Evolutionary conservation across 2,888 invertebrate genomes (phyloP).

Genomic region (Netelia virgata): DNA sequence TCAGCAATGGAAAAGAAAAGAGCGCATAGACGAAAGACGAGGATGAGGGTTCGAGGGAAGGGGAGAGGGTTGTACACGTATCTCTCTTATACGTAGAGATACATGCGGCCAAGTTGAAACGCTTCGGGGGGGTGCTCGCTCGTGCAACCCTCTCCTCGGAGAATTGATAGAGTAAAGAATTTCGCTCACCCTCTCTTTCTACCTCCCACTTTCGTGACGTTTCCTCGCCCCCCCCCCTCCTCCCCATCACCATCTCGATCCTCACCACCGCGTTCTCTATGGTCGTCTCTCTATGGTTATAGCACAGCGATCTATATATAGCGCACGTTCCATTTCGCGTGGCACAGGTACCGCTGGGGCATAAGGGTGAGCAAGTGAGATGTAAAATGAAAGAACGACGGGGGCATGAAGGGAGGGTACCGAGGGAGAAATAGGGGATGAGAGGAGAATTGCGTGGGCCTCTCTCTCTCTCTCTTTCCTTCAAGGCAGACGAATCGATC

Average conservation of each 20-base stretch:
- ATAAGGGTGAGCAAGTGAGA: constrained; percentile 62
- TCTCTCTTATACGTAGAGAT: constrained; percentile 11
- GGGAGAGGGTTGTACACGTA: background rate
- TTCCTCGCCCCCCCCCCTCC: constrained; percentile 39
- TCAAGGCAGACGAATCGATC: constrained; percentile 80
- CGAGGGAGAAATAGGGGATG: constrained; percentile 35
- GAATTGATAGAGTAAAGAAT: constrained; percentile 81
- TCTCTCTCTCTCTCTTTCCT: constrained; percentile 38
- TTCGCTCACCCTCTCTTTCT: constrained; percentile 68
- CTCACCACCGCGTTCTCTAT: constrained; percentile 37
- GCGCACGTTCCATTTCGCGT: constrained; percentile 67
- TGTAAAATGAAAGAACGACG: constrained; percentile 49
- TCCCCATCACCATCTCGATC: constrained; percentile 54
- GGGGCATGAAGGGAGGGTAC: constrained; percentile 64
- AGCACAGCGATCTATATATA: constrained; percentile 19
- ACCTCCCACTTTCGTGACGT: constrained; percentile 25
- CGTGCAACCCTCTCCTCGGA: constrained; percentile 71
- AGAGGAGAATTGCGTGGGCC: constrained; percentile 72
- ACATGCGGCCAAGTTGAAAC: constrained; percentile 53
- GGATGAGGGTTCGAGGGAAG: background rate
- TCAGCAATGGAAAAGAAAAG: constrained; percentile 70
- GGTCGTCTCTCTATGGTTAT: constrained; percentile 30
- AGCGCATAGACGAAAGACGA: constrained; percentile 35
- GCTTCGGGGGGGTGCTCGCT: constrained; percentile 68
- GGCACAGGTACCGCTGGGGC: constrained; percentile 66